Evolutionary conservation across 2,113 vertebrate species (phyloP).

Genomic region (Entelurus aequoreus): DNA sequence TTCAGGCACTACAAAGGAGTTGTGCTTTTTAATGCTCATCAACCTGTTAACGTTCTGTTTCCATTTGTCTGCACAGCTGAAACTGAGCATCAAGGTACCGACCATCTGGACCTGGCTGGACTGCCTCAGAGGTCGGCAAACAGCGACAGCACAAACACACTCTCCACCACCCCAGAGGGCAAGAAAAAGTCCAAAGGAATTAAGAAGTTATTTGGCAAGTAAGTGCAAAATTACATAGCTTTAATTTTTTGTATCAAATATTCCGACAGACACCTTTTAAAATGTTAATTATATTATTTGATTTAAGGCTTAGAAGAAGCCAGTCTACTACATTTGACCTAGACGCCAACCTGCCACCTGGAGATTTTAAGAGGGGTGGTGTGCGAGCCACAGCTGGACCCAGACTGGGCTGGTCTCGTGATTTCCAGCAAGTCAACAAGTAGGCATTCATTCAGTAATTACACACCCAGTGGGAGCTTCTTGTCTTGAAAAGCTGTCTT

Average conservation of each 20-base stretch:
- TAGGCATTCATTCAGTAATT: constrained; percentile 58
- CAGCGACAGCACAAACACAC: constrained; percentile 74
- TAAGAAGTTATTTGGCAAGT: constrained; percentile 93
- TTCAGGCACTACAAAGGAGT: constrained; percentile 12
- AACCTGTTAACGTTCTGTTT: constrained; percentile 25
- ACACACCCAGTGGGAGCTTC: constrained; percentile 13
- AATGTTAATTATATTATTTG: not conserved
- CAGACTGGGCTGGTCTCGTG: constrained; percentile 92
- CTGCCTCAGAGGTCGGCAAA: constrained; percentile 75
- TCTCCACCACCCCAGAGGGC: constrained; percentile 81
- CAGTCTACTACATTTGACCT: constrained; percentile 95
- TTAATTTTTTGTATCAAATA: not conserved
- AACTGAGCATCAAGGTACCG: constrained; percentile 81
- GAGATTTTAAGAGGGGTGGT: constrained; percentile 90
- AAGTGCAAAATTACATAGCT: constrained; percentile 49
- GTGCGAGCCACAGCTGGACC: constrained; percentile 92
- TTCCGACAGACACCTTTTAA: not conserved
- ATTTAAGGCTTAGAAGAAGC: constrained; percentile 84
- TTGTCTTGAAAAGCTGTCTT: constrained; percentile 8
- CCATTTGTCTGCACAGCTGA: constrained; percentile 77
- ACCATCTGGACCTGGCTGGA: constrained; percentile 85
- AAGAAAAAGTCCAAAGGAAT: constrained; percentile 93
- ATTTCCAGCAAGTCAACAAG: constrained; percentile 84
- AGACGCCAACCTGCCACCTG: constrained; percentile 84
- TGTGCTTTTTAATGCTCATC: constrained; percentile 7